Base-by-base conservation (phyloP, 1,140 invertebrate genomes). In the Pogonognathellus flavescens region DNA sequence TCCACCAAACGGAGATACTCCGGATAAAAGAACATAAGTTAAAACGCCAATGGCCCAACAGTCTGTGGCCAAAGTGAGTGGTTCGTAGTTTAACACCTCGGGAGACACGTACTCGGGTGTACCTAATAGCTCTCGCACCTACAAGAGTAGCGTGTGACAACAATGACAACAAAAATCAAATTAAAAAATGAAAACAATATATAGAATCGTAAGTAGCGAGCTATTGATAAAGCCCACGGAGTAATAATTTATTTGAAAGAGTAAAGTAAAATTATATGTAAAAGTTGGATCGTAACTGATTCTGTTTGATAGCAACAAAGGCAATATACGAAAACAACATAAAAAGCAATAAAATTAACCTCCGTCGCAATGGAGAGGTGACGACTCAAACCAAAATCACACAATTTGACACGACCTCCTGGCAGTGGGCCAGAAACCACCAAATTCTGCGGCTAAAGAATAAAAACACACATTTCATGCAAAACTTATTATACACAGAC, bases 1-100 rank as follows among this genome's bases (percentile, higher is more conserved):
- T 10, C 97, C 97, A 80, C 93, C 92, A 94, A 99, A 99, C 41
- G 98, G 97, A 62, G 97, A 96, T 11, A 94, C 94, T 16, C 98
- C 98, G 16, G 97, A 98, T 57, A 99, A 91, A 90, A 99, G 92
- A 18, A 98, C 93, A 91, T 99, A 99, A 1, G 96, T 93, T 0
- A 99, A 91, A 7, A 97, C 96, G 31, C 97, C 98, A 41, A 99
- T 92, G 82, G 95, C 95, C 98, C 98, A 99, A 88, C 99, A 95
- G 91, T 99, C 98, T 50, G 96, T 96, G 8, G 84, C 70, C 52
- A 88, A 80, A 53, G 82, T 86, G 18, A 88, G 60, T 41, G 85
- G 85, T 81, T 88, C 85, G 59, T 86, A 86, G 80, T 86, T 84
- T 80, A 84, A 81, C 49, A 86, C 85, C 83, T 89, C 88, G 18